These are phyloP conservation scores for Melanogrammus aeglefinus DNA, from an alignment of 2,797 vertebrate genomes.

Conservation along the genomic window DNA sequence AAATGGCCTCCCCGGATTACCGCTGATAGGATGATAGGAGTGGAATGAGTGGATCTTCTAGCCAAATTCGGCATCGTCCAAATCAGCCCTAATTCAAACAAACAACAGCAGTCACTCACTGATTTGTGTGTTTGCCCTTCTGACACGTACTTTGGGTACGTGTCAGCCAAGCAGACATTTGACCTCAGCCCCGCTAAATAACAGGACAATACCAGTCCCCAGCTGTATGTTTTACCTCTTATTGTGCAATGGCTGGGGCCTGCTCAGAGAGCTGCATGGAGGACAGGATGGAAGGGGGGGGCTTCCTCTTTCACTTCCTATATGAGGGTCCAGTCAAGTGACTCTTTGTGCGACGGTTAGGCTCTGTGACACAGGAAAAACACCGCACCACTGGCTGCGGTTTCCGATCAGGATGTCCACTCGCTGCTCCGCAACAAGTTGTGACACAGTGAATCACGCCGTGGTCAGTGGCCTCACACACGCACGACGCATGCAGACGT, in stretches of 20 bases:
- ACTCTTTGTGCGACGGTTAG: slow-evolving; percentile 73
- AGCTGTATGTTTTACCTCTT: slow-evolving; percentile 61
- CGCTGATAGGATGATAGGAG: slow-evolving; percentile 12
- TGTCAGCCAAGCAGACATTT: slow-evolving; percentile 57
- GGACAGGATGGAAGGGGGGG: slow-evolving; percentile 65
- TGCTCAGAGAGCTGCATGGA: slow-evolving; percentile 52
- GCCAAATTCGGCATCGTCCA: slow-evolving; percentile 37
- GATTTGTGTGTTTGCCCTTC: slow-evolving; percentile 30
- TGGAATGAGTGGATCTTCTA: slow-evolving; percentile 28
- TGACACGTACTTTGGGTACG: slow-evolving; percentile 36
- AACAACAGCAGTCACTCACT: slow-evolving; percentile 29
- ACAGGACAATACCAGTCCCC: slow-evolving; percentile 56
- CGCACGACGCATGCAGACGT: slow-evolving; percentile 37
- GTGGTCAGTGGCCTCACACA: slow-evolving; percentile 61
- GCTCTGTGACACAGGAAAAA: slow-evolving; percentile 71
- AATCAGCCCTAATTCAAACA: slow-evolving; percentile 11
- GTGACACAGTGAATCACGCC: slow-evolving; percentile 73
- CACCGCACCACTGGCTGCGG: slow-evolving; percentile 63
- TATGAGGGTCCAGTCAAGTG: slow-evolving; percentile 77
- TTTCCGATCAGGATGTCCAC: slow-evolving; percentile 78
- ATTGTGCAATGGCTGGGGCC: slow-evolving; percentile 58
- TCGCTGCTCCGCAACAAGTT: slow-evolving; percentile 64
- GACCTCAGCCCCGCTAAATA: slow-evolving; percentile 37
- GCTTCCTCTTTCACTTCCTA: slow-evolving; percentile 84
- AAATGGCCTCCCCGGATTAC: not conserved